Evolutionary conservation across 2,797 vertebrate species (phyloP), one percentile per base, ranked within the genome.

Genomic region (Syndactyla subalaris): DNA sequence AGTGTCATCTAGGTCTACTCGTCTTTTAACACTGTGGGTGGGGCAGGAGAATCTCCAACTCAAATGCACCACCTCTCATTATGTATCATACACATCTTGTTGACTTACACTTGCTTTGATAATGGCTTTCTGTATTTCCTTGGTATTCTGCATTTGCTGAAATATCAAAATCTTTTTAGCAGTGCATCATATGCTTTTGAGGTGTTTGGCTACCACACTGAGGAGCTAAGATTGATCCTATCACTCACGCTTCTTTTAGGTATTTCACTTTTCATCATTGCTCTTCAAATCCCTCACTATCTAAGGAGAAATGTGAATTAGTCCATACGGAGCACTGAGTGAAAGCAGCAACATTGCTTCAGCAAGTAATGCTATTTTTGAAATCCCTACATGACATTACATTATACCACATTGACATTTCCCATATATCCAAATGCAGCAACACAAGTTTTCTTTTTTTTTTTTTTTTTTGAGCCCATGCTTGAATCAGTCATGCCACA

Each of bases 321-420:
- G 38, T 26, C 58, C 14, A 0, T 68, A 32, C 26, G 10, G n/a
- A 55, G 30, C 30, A 57, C 18, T 10, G 16, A 77, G 51, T 27
- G 41, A 88, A 94, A 73, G 14, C 49, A 75, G 49, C 9, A 71
- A 49, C 57, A 80, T 18, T 84, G 29, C 26, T 89, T 65, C 49
- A 63, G 54, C 32, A 90, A 95, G 24, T 19, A 51, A 79, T 83
- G 65, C 45, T 83, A 34, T 92, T 90, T 92, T 65, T 90, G 72
- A 73, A 83, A 83, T 66, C n/a, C 30, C 36, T 55, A 39, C 4
- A 26, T 9, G 43, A 73, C 51, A 14, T 65, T 70, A 21, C 16
- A 15, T 79, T 63, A 83, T 41, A n/a, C 27, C 22, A 72, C 49
- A 49, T 0, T 79, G 54, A 74, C 38, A 49, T 82, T 72, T 88